Conservation (phyloP, 2,888 invertebrate species). For the Dicyrtoma fusca region DNA sequence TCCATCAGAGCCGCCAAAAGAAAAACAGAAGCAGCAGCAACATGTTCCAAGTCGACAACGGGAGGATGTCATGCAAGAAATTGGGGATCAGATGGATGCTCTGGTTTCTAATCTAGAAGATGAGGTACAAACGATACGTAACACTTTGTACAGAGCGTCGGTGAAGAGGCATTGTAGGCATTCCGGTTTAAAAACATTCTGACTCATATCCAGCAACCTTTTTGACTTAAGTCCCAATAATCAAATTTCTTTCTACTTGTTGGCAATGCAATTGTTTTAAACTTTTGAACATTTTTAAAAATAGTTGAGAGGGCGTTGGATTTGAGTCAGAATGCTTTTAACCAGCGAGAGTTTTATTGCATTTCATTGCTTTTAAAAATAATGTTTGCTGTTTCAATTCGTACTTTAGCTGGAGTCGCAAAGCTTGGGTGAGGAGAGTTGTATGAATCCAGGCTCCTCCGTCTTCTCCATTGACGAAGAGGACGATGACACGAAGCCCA, state of each 20-base stretch:
- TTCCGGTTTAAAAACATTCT: background rate
- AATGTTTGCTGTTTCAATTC: background rate
- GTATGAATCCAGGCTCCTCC: conserved; percentile 41
- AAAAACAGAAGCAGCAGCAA: too few species aligned
- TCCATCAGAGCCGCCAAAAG: too few species aligned
- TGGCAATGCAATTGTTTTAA: too few species aligned
- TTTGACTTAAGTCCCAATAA: background rate
- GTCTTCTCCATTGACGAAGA: conserved; percentile 39
- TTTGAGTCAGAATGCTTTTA: background rate
- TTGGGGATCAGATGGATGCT: conserved; percentile 81
- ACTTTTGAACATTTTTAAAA: too few species aligned
- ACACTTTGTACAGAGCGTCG: background rate
- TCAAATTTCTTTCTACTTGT: too few species aligned
- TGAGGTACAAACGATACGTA: too few species aligned
- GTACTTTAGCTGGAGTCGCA: conserved; percentile 33
- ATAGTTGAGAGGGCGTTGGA: too few species aligned
- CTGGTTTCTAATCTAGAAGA: conserved; percentile 80
- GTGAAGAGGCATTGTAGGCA: too few species aligned
- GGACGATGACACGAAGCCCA: conserved; percentile 30
- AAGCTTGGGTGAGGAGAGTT: conserved; percentile 40
- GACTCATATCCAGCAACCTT: too few species aligned
- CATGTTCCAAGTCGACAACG: background rate
- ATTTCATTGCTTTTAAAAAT: background rate
- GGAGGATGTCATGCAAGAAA: conserved; percentile 73
- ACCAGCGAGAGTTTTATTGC: too few species aligned